Percentiles rank a stretch among this genome's conserved stretches.
Conservation (phyloP, 2,888 invertebrate species). For the Apomyelois bistriatella region DNA sequence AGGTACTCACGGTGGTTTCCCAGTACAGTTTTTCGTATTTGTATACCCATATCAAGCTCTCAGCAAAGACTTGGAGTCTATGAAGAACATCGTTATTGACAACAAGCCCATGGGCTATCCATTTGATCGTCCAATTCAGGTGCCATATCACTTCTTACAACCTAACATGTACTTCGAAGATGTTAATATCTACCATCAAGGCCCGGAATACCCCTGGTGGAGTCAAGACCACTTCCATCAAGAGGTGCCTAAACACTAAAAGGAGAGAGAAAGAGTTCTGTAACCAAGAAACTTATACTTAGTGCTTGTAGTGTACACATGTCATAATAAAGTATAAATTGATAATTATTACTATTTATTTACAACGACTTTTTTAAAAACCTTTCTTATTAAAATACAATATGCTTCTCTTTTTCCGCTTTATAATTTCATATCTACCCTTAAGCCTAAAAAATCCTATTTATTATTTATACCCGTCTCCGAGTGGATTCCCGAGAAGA, state of each 20-base stretch:
- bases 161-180: slow-evolving; percentile 82
- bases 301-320: not conserved
- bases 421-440: no score
- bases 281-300: slow-evolving; percentile 3
- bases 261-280: slow-evolving; percentile 30
- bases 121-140: slow-evolving; percentile 74
- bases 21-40: slow-evolving; percentile 82
- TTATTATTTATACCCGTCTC: no score
- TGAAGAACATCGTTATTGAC: slow-evolving; percentile 55
- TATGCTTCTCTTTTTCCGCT: no score
- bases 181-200: slow-evolving; percentile 75
- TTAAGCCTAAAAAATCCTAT: no score
- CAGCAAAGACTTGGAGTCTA: slow-evolving; percentile 46
- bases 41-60: slow-evolving; percentile 75
- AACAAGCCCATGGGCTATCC: slow-evolving; percentile 79
- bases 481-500: no score
- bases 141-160: slow-evolving; percentile 66
- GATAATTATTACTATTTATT: not conserved
- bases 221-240: slow-evolving; percentile 16
- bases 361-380: no score
- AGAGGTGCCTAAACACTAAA: slow-evolving; percentile 37
- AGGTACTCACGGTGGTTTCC: slow-evolving; percentile 84
- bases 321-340: not conserved
- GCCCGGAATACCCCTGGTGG: slow-evolving; percentile 45
- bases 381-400: no score